These are phyloP conservation scores for Gymnobelideus leadbeateri DNA, from an alignment of 2,113 vertebrate species.

Conservation along the genomic window DNA sequence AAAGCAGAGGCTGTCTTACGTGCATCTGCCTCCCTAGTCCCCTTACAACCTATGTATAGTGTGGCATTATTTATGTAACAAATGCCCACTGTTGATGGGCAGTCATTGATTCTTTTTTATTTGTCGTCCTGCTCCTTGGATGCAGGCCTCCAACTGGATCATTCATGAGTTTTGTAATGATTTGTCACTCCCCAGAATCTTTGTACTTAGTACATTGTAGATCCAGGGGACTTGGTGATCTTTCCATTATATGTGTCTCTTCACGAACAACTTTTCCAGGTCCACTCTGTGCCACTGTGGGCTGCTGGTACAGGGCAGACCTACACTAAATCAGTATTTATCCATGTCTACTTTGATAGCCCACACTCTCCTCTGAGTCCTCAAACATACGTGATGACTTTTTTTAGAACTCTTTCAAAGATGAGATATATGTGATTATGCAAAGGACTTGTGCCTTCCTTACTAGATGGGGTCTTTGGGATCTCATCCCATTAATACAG, in stretches of 20 bases:
- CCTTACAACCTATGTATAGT: not conserved
- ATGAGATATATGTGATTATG: not conserved
- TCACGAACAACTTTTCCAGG: not conserved
- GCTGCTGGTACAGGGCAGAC: not conserved
- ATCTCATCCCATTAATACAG: not conserved
- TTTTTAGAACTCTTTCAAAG: not conserved
- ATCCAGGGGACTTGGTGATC: not conserved
- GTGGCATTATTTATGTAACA: not conserved
- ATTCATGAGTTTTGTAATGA: not conserved
- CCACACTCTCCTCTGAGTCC: not conserved
- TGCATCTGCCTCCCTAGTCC: not conserved
- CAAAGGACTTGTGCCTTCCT: not conserved
- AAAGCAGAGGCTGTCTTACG: not conserved
- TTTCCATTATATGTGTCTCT: not conserved
- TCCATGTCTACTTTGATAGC: not conserved
- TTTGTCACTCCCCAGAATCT: not conserved
- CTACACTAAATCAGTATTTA: not conserved
- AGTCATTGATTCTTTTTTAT: not conserved
- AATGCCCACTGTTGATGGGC: not conserved
- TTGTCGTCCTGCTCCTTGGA: not conserved
- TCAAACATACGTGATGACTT: not conserved
- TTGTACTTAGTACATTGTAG: not conserved
- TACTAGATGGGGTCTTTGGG: not conserved
- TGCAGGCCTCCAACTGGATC: not conserved
- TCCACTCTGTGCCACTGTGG: not conserved